These are phyloP conservation scores for Leptinotarsa haldemani DNA, from an alignment of 2,888 invertebrate species.

Conservation along the genomic window DNA sequence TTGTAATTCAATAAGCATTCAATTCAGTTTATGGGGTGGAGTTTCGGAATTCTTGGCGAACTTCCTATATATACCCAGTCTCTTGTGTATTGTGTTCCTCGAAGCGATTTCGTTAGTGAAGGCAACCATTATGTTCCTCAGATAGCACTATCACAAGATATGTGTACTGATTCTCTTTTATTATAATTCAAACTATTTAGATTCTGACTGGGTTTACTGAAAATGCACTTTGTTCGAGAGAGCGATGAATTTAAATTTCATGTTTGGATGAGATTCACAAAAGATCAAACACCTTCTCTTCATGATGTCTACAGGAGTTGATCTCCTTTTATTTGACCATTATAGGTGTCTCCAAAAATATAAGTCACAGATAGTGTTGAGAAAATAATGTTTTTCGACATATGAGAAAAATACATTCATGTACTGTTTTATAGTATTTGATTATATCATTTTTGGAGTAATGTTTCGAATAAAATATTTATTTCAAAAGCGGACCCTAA, in stretches of 20 bases:
- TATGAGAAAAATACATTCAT: too few species aligned
- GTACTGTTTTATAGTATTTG: too few species aligned
- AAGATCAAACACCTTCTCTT: too few species aligned
- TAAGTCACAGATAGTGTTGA: too few species aligned
- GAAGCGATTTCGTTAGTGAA: not conserved
- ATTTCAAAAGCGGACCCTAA: too few species aligned
- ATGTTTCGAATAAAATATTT: too few species aligned
- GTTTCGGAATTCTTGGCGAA: not conserved
- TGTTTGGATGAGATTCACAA: not conserved
- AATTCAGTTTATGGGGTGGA: not conserved
- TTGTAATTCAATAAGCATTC: conserved; percentile 9
- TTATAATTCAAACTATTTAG: not conserved
- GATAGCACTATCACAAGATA: not conserved
- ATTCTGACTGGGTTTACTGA: not conserved
- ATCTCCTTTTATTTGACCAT: too few species aligned
- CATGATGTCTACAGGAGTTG: too few species aligned
- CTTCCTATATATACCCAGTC: not conserved
- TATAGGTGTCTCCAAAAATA: too few species aligned
- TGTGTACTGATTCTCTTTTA: not conserved
- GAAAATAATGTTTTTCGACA: too few species aligned
- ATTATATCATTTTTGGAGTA: too few species aligned
- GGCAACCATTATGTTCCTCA: not conserved
- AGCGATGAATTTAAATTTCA: not conserved
- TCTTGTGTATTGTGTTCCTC: not conserved
- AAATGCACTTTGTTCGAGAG: not conserved